Percentiles rank a stretch among this genome's conserved stretches.
Conservation (phyloP, 2,113 vertebrate species). For the Heterotilapia buettikoferi region DNA sequence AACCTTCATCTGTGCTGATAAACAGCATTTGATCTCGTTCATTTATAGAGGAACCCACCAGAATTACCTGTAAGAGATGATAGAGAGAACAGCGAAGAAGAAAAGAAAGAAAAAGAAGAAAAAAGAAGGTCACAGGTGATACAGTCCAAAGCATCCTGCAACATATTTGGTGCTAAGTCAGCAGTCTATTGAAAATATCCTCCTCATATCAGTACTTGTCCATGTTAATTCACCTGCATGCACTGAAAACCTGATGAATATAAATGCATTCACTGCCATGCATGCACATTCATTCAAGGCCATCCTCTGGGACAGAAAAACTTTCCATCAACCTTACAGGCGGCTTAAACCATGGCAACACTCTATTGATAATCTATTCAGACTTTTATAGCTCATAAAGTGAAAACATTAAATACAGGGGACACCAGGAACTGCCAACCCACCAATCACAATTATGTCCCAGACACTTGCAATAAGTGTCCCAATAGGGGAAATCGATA, state of each 20-base stretch:
- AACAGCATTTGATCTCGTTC: conserved; percentile 91
- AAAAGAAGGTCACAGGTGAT: conserved; percentile 14
- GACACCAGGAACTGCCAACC: not conserved
- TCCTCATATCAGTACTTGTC: not conserved
- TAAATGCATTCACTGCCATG: not conserved
- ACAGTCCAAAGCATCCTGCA: not conserved
- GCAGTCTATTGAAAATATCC: not conserved
- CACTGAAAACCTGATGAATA: not conserved
- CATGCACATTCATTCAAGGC: not conserved
- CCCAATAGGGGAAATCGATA: conserved; percentile 5
- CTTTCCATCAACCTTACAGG: not conserved
- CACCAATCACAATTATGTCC: conserved; percentile 44
- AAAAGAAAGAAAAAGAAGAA: not conserved
- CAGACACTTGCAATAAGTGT: not conserved
- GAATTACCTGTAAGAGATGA: conserved; percentile 80
- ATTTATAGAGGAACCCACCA: conserved; percentile 87
- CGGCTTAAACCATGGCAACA: not conserved
- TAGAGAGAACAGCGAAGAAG: not conserved
- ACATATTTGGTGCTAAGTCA: not conserved
- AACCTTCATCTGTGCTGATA: conserved; percentile 89
- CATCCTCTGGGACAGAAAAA: not conserved
- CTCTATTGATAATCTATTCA: conserved; percentile 58
- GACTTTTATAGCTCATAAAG: conserved; percentile 58
- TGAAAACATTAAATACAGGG: conserved; percentile 27
- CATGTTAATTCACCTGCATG: not conserved